These are phyloP conservation scores for Pyrocoelia pectoralis DNA, from an alignment of 2,888 invertebrate genomes.

Conservation along the genomic window DNA sequence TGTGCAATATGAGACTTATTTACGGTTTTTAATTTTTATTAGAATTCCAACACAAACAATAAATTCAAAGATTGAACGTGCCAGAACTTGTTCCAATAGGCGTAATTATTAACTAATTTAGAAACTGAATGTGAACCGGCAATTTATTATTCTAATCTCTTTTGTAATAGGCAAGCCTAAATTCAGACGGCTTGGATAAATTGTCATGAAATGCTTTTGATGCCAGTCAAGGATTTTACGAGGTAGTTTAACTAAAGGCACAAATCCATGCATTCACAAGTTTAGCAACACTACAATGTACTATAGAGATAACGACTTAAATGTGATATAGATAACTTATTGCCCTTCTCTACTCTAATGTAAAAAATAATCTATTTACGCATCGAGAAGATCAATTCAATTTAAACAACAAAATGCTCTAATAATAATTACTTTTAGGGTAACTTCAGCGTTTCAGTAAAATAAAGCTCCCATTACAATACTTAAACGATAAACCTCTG, in stretches of 20 bases:
- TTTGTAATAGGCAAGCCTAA: slow-evolving; percentile 16
- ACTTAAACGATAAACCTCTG: no score
- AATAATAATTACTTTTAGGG: not conserved
- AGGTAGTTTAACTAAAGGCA: slow-evolving; percentile 11
- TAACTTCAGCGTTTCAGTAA: no score
- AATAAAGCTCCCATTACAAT: no score
- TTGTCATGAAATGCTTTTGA: slow-evolving; percentile 18
- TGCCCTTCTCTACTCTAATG: not conserved
- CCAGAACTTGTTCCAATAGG: not conserved
- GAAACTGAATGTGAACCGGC: slow-evolving; percentile 13
- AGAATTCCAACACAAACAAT: not conserved
- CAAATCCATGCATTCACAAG: slow-evolving; percentile 13
- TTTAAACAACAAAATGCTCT: not conserved
- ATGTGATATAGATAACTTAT: slow-evolving; percentile 9
- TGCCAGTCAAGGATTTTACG: slow-evolving; percentile 13
- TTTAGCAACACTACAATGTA: slow-evolving; percentile 12
- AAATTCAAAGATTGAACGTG: not conserved
- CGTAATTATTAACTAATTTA: slow-evolving; percentile 18
- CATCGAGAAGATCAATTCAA: not conserved
- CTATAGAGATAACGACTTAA: slow-evolving; percentile 6
- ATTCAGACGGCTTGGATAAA: slow-evolving; percentile 15
- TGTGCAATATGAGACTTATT: not conserved
- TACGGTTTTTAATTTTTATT: not conserved
- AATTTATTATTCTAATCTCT: slow-evolving; percentile 17
- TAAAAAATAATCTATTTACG: not conserved